phyloP scores from a whole-genome alignment of 2,113 vertebrate species.

The Edolisoma coerulescens region DNA sequence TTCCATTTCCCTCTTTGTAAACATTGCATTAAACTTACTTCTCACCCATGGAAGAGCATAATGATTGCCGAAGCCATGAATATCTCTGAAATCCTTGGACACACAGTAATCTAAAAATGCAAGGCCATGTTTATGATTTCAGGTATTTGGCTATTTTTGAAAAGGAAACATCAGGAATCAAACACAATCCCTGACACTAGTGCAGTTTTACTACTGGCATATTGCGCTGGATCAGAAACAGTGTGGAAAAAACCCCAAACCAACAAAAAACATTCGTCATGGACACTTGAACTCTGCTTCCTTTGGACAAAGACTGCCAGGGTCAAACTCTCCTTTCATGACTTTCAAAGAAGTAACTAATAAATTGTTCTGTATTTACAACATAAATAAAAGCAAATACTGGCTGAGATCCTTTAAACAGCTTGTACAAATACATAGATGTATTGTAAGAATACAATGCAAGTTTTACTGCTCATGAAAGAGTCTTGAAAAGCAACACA shows the following conservation, averaged over 20 bases:
- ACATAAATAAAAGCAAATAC: not conserved
- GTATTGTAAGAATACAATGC: not conserved
- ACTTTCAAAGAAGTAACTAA: not conserved
- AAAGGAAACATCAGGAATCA: not conserved
- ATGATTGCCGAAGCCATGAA: not conserved
- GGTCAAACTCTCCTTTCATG: not conserved
- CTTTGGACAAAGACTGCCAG: not conserved
- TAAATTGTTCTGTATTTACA: not conserved
- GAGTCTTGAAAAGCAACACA: not conserved
- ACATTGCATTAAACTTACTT: not conserved
- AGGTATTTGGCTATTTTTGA: not conserved
- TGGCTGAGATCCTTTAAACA: not conserved
- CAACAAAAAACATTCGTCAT: not conserved
- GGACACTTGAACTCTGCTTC: not conserved
- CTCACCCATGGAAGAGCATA: not conserved
- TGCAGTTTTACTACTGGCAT: not conserved
- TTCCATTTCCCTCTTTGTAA: not conserved
- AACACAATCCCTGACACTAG: not conserved
- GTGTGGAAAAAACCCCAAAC: not conserved
- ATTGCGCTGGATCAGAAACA: not conserved
- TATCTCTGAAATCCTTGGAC: not conserved
- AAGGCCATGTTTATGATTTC: not conserved
- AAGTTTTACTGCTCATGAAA: not conserved
- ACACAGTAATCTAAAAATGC: not conserved
- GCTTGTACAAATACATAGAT: not conserved